Evolutionary conservation across 2,888 invertebrate species (phyloP).

Genomic region (Drosophila atroscutellata): DNA sequence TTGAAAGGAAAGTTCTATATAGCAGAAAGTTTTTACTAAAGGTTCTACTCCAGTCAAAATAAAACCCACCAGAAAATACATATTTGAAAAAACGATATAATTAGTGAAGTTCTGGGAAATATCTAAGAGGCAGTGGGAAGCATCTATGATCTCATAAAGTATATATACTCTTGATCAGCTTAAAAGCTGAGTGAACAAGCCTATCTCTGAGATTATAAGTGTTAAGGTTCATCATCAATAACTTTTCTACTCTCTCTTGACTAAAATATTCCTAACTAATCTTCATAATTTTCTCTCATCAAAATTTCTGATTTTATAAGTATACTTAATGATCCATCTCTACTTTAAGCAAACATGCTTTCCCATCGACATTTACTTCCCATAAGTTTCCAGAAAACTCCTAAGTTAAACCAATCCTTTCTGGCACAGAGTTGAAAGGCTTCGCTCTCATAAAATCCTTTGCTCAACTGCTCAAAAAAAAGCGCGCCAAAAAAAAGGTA

Average conservation of each 20-base stretch:
- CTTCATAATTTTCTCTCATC: rapidly evolving
- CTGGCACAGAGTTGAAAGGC: neutral
- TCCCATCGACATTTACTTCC: neutral
- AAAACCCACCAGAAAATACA: no score
- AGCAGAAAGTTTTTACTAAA: no score
- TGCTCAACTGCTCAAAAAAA: constrained; percentile 26
- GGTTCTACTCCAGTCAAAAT: no score
- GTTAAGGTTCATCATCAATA: no score
- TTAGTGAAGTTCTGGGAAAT: no score
- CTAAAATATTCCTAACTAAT: neutral
- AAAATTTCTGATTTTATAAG: rapidly evolving
- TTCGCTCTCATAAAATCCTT: neutral
- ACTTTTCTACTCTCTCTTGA: no score
- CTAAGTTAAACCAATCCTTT: neutral
- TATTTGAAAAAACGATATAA: no score
- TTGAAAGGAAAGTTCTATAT: neutral
- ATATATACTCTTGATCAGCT: no score
- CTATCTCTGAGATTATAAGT: no score
- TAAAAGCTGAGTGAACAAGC: no score
- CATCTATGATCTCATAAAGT: no score
- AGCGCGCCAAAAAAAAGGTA: constrained; percentile 50
- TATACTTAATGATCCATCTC: neutral
- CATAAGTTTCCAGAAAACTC: neutral
- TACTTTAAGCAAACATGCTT: neutral
- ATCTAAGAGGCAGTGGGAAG: no score